Evolutionary conservation across 2,888 invertebrate species (phyloP).

Genomic region (Mythimna vitellina): DNA sequence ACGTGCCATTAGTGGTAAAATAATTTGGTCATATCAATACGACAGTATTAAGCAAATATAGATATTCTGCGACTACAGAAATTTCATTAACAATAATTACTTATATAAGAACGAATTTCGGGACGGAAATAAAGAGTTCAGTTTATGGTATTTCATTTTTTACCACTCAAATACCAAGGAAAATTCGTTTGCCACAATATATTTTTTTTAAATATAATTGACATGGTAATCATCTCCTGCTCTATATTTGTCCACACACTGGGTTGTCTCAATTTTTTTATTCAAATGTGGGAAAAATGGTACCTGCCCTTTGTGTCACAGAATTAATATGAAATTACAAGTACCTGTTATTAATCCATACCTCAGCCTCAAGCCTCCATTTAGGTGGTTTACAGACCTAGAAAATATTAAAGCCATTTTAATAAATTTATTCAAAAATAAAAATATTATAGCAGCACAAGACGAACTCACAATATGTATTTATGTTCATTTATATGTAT

Average conservation of each 20-base stretch:
- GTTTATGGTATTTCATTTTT: too few species aligned
- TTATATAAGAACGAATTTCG: too few species aligned
- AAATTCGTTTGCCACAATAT: too few species aligned
- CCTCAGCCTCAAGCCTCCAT: constrained; percentile 77
- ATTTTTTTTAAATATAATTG: too few species aligned
- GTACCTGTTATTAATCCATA: constrained; percentile 66
- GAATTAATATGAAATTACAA: constrained; percentile 7
- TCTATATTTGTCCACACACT: not conserved
- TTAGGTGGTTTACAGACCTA: constrained; percentile 86
- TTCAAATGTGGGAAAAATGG: not conserved
- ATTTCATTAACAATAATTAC: too few species aligned
- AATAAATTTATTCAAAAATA: constrained; percentile 36
- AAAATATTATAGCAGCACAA: constrained; percentile 26
- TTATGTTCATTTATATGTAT: constrained; percentile 25
- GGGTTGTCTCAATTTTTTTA: not conserved
- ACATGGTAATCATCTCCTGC: too few species aligned
- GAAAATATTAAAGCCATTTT: constrained; percentile 71
- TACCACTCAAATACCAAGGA: too few species aligned
- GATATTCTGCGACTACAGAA: too few species aligned
- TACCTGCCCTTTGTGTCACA: not conserved
- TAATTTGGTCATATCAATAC: too few species aligned
- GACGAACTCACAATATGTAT: constrained; percentile 57
- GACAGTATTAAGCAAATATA: too few species aligned
- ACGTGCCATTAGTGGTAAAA: too few species aligned
- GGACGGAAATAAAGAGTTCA: not conserved